Base-by-base conservation (phyloP, 2,888 invertebrate species). In the Entomobrya multifasciata region DNA sequence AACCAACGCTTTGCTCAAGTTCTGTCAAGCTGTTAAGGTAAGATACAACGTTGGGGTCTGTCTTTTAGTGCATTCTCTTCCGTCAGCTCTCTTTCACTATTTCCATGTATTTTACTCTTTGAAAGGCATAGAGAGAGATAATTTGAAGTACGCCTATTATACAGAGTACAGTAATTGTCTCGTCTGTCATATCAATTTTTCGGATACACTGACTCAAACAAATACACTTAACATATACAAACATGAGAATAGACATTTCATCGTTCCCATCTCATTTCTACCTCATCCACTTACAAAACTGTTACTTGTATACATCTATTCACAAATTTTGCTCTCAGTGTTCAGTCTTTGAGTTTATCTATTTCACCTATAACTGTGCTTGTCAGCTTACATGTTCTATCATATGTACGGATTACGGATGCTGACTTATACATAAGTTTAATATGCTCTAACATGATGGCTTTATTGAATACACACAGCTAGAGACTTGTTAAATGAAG, bases 1-100 rank as follows among this genome's bases (percentile, higher is more conserved):
- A 22, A 85, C 88, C 87, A 89, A 55, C 52, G 88, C 90, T 74
- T 89, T 91, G 10, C 57, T 74, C 49, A 83, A 90, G 55, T 91
- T 90, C 81, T 91, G 91, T 86, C 52, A 82, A 25, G 88, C 90
- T 60, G 80, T 89, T 57, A 90, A 91, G 90, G 91, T 91, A 87
- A 36, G 36, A 36, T 41, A 78, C 27, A n/a, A 30, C 22, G 6
- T 6, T 11, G 17, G n/a, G 13, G 15, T 17, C 15, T 52, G 3
- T n/a, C 52, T 36, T 8, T 8, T 8, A 22, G 22, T 47, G n/a
- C 13, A 8, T 13, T 41, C 65, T 67, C 17, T 67, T n/a, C n/a
- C n/a, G n/a, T n/a, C n/a, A 17, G 41, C 67, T 67, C 8, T 67
- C 49, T n/a, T 8, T 36, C 36, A 6, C 36, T 36, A 4, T 36